phyloP scores from a whole-genome alignment of 2,113 vertebrate genomes.

The Neotoma lepida region DNA sequence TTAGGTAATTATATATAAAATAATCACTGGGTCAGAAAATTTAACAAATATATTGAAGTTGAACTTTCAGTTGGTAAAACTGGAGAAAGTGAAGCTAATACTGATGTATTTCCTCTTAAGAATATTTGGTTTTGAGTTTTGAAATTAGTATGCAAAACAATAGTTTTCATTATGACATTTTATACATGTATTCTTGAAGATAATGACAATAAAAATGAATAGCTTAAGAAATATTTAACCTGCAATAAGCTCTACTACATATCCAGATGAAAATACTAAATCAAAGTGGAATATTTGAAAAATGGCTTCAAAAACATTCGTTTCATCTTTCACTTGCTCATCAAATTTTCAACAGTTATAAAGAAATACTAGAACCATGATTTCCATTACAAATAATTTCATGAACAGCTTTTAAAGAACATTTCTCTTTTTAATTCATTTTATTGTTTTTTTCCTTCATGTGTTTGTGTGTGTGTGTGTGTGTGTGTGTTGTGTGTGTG shows the following conservation, averaged over 20 bases:
- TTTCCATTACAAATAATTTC: background rate
- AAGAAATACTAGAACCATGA: background rate
- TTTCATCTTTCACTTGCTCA: background rate
- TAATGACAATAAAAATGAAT: background rate
- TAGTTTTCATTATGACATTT: background rate
- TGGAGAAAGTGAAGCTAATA: background rate
- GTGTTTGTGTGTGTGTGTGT: background rate
- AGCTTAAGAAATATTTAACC: background rate
- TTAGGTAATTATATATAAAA: background rate
- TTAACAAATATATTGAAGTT: background rate
- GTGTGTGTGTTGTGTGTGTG: background rate
- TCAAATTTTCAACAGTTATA: background rate
- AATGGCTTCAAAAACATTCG: background rate
- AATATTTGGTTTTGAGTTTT: background rate
- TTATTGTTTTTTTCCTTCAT: background rate
- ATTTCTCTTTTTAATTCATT: background rate
- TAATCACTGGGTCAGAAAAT: background rate
- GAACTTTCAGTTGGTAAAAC: background rate
- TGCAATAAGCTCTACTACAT: background rate
- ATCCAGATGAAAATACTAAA: background rate
- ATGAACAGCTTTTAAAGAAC: background rate
- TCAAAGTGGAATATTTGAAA: background rate
- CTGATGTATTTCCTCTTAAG: background rate
- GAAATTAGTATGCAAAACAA: background rate
- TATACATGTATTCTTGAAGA: background rate